Percentiles rank a stretch among this genome's conserved stretches.
Conservation (phyloP, 2,113 vertebrate species). For the Danionella cerebrum region DNA sequence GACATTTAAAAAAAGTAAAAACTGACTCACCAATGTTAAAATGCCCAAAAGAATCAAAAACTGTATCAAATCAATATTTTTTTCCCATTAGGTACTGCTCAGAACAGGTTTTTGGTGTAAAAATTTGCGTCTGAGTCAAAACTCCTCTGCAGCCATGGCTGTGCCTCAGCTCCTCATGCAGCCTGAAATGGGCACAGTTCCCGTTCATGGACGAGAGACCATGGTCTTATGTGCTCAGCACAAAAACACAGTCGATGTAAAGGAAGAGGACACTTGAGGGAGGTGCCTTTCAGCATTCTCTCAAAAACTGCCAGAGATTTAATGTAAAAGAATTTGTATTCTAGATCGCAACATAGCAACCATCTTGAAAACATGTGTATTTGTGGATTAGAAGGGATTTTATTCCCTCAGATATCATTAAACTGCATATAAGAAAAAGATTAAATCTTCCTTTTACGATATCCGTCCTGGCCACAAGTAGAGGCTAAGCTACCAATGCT, state of each 20-base stretch:
- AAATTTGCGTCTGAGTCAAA: slow-evolving; percentile 23
- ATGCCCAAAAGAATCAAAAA: too few species aligned
- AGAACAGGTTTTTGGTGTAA: slow-evolving; percentile 23
- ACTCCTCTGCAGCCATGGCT: slow-evolving; percentile 17
- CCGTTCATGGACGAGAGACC: slow-evolving; percentile 15
- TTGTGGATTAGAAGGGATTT: too few species aligned
- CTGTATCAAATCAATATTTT: slow-evolving; percentile 34
- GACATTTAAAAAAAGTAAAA: too few species aligned
- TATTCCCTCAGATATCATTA: too few species aligned
- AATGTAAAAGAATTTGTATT: too few species aligned
- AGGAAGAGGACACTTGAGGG: slow-evolving; percentile 1
- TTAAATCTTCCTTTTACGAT: too few species aligned
- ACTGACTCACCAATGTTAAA: too few species aligned
- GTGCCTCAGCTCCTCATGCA: slow-evolving; percentile 26
- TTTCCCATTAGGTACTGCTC: slow-evolving; percentile 26
- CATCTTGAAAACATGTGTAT: too few species aligned
- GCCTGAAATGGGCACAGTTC: slow-evolving; percentile 22
- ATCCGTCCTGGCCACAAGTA: too few species aligned
- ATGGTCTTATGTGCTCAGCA: slow-evolving; percentile 34
- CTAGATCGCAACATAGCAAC: too few species aligned
- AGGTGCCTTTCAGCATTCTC: neutral
- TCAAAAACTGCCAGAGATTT: neutral
- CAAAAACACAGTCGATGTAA: slow-evolving; percentile 31
- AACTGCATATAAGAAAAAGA: too few species aligned
- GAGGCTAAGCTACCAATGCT: neutral